Evolutionary conservation across 1,140 invertebrate genomes (phyloP).

Genomic region (Nautilus pompilius): DNA sequence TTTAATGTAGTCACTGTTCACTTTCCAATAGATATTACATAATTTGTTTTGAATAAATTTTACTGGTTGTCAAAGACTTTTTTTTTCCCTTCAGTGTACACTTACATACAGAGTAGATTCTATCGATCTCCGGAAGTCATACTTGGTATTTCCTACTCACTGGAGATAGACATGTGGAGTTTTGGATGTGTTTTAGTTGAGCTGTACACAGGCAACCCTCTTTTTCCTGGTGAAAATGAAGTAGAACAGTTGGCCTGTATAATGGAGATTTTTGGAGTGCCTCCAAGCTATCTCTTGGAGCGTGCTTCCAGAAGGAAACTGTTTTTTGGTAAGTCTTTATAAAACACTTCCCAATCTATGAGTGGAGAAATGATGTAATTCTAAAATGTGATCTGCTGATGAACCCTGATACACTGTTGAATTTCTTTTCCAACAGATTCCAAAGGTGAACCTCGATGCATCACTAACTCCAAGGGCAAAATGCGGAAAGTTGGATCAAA

Average conservation of each 20-base stretch:
- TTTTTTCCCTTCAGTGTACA: conserved; percentile 46
- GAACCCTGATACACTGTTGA: too few relatives aligned
- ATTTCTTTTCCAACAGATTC: conserved; percentile 63
- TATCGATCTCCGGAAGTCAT: conserved; percentile 57
- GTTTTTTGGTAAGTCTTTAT: conserved; percentile 51
- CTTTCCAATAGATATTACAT: not conserved
- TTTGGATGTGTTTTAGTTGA: conserved; percentile 97
- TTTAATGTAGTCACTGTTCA: not conserved
- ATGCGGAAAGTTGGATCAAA: conserved; percentile 45
- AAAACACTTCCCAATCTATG: too few relatives aligned
- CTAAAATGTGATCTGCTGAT: too few relatives aligned
- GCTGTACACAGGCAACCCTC: conserved; percentile 67
- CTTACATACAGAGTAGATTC: conserved; percentile 57
- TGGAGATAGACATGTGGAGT: conserved; percentile 77
- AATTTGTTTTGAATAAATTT: not conserved
- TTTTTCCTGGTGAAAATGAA: conserved; percentile 57
- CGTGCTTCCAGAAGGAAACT: conserved; percentile 46
- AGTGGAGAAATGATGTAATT: too few relatives aligned
- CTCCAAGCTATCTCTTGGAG: conserved; percentile 44
- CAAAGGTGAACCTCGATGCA: conserved; percentile 48
- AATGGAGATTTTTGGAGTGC: conserved; percentile 52
- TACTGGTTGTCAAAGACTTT: too few relatives aligned
- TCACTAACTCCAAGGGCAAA: conserved; percentile 53
- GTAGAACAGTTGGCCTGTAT: conserved; percentile 56
- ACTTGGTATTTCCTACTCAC: conserved; percentile 76